Evolutionary conservation across 2,888 invertebrate genomes (phyloP), one percentile per base, ranked within the genome.

Genomic region (Myopa testacea): DNA sequence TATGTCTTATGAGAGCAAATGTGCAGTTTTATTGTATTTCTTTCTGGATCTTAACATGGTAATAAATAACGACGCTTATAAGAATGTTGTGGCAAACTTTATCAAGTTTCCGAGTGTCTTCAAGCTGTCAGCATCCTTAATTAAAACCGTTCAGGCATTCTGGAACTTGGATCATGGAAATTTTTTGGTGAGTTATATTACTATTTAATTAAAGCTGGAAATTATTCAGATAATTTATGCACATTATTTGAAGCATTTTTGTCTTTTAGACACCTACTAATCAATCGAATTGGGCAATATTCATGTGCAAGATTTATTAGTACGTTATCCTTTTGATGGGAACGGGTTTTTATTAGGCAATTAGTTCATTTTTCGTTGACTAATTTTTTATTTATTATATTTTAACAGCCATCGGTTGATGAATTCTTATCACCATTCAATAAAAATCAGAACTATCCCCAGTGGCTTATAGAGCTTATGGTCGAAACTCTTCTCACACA

Each of bases 151-250:
- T 0, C 95, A 96, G 84, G 96, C 95, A 0, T 95, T 96, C 87
- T 97, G 97, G 97, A 93, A 95, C 82, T 90, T 98, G 16, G 97
- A 98, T 89, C 96, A 96, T 85, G 93, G 94, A 78, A 93, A 96
- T 85, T 95, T 94, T 88, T 92, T 94, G 87, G 95, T 95, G 88
- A 90, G 91, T 80, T 5, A 63, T 10, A 63, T 7, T 5, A 60
- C 7, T 26, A 19, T 26, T 34, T n/a, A 63, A 63, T 16, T 8
- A 12, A 8, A 60, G 16, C 60, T 2, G 60, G 60, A 19, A 65
- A 26, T 65, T 58, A n/a, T 58, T 26, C 26, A 26, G 26, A 26
- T 26, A 26, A 26, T 26, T 26, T 26, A 26, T 26, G 26, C 26
- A 1, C 2, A 26, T 26, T 26, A 26, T 26, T 26, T 26, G 26